Conservation (phyloP, 2,888 invertebrate genomes). For the Dusona sp. region DNA sequence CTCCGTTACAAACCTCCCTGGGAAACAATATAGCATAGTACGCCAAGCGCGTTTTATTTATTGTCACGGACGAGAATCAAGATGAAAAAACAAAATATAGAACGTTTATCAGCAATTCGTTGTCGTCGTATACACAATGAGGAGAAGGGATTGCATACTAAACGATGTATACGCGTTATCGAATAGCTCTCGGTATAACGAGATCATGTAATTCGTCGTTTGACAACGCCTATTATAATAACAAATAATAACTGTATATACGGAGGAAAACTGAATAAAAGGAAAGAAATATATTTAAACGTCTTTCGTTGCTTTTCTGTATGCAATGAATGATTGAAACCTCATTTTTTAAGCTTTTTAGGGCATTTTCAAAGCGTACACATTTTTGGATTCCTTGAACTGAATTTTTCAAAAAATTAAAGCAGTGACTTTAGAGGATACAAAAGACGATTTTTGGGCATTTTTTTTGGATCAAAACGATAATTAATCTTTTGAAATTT, state of each 20-base stretch:
- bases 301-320: neutral
- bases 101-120: conserved; percentile 17
- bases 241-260: conserved; percentile 74
- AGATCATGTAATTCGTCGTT: conserved; percentile 55
- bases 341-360: neutral
- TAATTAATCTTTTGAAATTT: neutral
- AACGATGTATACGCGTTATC: conserved; percentile 20
- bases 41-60: conserved; percentile 53
- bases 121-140: conserved; percentile 15
- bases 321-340: neutral
- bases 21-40: conserved; percentile 31
- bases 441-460: neutral
- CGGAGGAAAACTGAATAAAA: conserved; percentile 60
- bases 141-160: conserved; percentile 2
- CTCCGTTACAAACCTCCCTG: conserved; percentile 27
- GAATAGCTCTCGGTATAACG: conserved; percentile 40
- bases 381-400: neutral
- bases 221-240: conserved; percentile 64
- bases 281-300: conserved; percentile 72
- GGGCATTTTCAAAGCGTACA: neutral
- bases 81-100: neutral
- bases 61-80: conserved; percentile 29
- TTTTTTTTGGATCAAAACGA: neutral
- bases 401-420: neutral
- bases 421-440: neutral